These are phyloP conservation scores for Gorsachius magnificus DNA, from an alignment of 2,797 vertebrate species.

Conservation along the genomic window DNA sequence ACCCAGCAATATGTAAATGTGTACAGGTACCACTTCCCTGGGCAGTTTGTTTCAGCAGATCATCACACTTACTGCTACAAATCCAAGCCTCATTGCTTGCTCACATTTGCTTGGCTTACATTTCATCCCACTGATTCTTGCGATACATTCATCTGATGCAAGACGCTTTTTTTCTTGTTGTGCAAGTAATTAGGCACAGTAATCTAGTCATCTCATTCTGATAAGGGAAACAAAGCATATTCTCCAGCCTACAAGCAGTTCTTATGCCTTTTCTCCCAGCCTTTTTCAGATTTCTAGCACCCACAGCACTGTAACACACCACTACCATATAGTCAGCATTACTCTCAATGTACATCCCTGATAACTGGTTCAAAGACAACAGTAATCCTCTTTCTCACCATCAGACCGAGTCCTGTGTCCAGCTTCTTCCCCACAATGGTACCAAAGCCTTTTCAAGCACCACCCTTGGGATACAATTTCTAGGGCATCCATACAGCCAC, in stretches of 20 bases:
- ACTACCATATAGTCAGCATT: background rate
- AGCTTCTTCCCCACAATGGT: background rate
- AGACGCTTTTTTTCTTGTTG: background rate
- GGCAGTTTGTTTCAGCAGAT: conserved; percentile 16
- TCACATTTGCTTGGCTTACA: conserved; percentile 34
- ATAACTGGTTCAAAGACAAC: background rate
- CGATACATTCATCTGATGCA: conserved; percentile 23
- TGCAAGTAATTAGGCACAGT: conserved; percentile 31
- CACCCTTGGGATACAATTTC: background rate
- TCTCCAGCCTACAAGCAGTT: background rate
- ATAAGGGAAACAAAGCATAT: conserved; percentile 4
- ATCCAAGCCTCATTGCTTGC: background rate
- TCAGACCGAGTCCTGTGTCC: background rate
- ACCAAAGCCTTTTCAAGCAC: background rate
- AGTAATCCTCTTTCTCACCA: background rate
- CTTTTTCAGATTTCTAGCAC: background rate
- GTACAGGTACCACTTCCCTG: background rate
- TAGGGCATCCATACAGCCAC: background rate
- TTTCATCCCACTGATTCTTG: conserved; percentile 47
- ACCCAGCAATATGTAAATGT: no score
- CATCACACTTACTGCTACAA: conserved; percentile 3
- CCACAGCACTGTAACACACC: background rate
- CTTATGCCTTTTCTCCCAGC: background rate
- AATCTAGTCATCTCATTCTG: conserved; percentile 15
- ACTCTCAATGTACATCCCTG: background rate